Evolutionary conservation across 2,888 invertebrate genomes (phyloP), one percentile per base, ranked within the genome.

Genomic region (Scaptomyza caliginosa): DNA sequence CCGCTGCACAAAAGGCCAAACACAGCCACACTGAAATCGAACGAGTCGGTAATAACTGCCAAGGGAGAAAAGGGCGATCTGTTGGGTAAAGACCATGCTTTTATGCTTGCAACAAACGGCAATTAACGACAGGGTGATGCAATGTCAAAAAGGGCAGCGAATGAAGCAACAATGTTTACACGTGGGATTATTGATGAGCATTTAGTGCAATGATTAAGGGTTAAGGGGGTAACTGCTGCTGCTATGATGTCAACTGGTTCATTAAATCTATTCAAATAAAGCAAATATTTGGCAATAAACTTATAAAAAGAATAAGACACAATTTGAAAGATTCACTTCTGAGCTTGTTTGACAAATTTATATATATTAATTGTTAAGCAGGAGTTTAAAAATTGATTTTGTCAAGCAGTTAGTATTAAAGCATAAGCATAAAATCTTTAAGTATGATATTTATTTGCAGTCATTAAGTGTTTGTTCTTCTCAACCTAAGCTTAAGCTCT

Each of bases 91-190:
- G 45, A 28, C 54, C 30, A 42, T 36, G 66, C 36, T 65, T 68
- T 48, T 68, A 56, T 63, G 62, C 57, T 34, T 13, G 70, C 75
- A 78, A 87, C 88, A 87, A 81, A 75, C 63, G 86, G 66, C 88
- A 87, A 82, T 81, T 87, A 87, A 82, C 82, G 48, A 45, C 21
- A 50, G 67, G 60, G 56, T 60, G 62, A 58, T 59, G 59, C 66
- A 68, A 57, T 76, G 67, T 59, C 57, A 63, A 66, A 78, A 36
- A 63, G 59, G 57, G 56, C 43, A 49, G 7, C 32, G 30, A 38
- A 57, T 28, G 51, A 49, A 57, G n/a, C n/a, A n/a, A 51, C 42
- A 48, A 51, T 86, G 77, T 69, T 84, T 84, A 77, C 81, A 84
- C 78, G 60, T 54, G 49, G 52, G 70, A 84, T 85, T 80, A 81